Conservation (phyloP, 2,888 invertebrate genomes). For the Scaptomyza polygonia region DNA sequence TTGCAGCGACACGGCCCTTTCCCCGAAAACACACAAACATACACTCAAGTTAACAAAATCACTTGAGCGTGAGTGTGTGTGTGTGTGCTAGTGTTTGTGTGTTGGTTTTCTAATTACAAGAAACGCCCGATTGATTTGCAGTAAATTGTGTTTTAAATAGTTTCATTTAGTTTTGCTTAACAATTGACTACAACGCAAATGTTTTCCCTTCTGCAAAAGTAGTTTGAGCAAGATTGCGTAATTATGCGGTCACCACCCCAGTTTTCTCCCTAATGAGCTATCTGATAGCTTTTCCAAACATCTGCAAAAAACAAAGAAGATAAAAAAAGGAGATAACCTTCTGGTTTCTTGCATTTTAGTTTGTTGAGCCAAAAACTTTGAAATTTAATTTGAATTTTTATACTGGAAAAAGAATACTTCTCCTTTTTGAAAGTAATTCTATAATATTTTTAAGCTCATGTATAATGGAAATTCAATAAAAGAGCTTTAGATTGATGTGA, state of each 20-base stretch:
- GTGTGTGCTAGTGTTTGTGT: constrained; percentile 11
- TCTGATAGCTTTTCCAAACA: constrained; percentile 31
- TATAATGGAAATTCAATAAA: constrained; percentile 12
- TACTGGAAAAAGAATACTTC: constrained; percentile 43
- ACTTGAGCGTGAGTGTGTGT: constrained; percentile 60
- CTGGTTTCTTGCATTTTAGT: constrained; percentile 7
- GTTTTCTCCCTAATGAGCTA: constrained; percentile 61
- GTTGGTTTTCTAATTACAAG: constrained; percentile 66
- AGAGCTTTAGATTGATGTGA: background rate
- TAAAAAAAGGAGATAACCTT: constrained; percentile 20
- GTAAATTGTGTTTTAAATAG: constrained; percentile 78
- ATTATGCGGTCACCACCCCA: constrained; percentile 56
- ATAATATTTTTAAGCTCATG: background rate
- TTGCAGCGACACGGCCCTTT: constrained; percentile 37
- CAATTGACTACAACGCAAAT: constrained; percentile 55
- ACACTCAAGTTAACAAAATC: constrained; percentile 67
- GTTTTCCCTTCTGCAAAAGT: constrained; percentile 15
- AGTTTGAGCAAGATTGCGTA: constrained; percentile 54
- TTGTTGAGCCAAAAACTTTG: constrained; percentile 54
- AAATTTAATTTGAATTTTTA: constrained; percentile 73
- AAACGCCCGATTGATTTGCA: constrained; percentile 70
- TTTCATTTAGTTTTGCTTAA: constrained; percentile 61
- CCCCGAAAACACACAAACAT: constrained; percentile 18
- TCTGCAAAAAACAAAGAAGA: background rate
- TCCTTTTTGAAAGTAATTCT: background rate